Base-by-base conservation (phyloP, 1,140 invertebrate genomes). In the Hyphantria cunea region DNA sequence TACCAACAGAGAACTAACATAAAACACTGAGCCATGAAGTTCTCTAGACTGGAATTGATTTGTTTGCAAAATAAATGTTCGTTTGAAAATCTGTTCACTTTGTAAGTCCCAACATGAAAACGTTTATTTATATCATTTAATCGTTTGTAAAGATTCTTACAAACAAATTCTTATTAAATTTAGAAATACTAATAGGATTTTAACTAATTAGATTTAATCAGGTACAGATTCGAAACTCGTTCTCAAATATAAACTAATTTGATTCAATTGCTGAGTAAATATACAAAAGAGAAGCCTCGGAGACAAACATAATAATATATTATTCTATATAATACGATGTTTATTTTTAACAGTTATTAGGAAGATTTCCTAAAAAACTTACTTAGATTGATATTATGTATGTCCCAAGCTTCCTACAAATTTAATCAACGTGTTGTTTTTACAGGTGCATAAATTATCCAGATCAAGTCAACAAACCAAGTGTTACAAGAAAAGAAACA, bases 391-490 rank as follows among this genome's bases (percentile, higher is more conserved):
- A n/a, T n/a, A n/a, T 4, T 11, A 37, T 8, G 34, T 11, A 1
- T 37, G 34, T 10, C 2, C 8, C 2, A 37, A 10, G 34, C 34
- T 11, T 4, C 34, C 3, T 2, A 12, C 12, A 44, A 44, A 12
- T 15, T n/a, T 12, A 13, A 12, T 8, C n/a, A 15, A 7, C 8
- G 37, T 12, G 48, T 12, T 58, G 59, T 60, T 74, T 68, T 74
- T 66, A 68, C 63, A 74, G 72, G 45, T 74, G 72, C 54, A 60
- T 42, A 61, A 42, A 39, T 25, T 49, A 15, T 37, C 10, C 32
- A 32, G 44, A n/a, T 13, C 31, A 17, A 9, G 17, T 12, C 8
- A 44, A 13, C 17, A n/a, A 39, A 11, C 1, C 25, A 12, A 2
- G 8, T n/a, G n/a, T 44, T 32, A 12, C 39, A 0, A n/a, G 10